Conservation (phyloP, 2,113 vertebrate species). For the Ia io region DNA sequence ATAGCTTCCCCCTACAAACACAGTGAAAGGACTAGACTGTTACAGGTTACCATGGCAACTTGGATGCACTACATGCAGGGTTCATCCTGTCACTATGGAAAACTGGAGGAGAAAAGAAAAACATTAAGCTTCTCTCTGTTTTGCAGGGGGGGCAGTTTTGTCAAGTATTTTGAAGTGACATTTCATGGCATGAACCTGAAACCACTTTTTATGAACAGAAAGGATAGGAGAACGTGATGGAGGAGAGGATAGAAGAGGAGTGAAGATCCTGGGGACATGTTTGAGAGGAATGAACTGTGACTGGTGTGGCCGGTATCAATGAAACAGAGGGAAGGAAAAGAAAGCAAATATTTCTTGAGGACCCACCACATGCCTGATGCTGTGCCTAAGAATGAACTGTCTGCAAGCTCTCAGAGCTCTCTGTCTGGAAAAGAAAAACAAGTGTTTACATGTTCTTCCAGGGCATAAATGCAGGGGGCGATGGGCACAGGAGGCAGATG, state of each 20-base stretch:
- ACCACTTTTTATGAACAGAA: slow-evolving; percentile 1
- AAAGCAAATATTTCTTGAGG: slow-evolving; percentile 14
- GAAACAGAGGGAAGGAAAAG: background rate
- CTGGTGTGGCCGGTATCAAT: background rate
- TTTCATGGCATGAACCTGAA: slow-evolving; percentile 12
- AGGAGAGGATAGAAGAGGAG: background rate
- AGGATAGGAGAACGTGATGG: background rate
- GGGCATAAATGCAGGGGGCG: background rate
- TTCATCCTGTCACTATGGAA: slow-evolving; percentile 58
- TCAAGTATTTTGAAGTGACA: slow-evolving; percentile 60
- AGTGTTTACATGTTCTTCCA: background rate
- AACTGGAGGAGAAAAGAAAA: slow-evolving; percentile 19
- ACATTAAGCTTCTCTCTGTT: slow-evolving; percentile 57
- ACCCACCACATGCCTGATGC: background rate
- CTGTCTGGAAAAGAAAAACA: background rate
- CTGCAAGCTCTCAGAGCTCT: background rate
- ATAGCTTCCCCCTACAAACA: slow-evolving; percentile 43
- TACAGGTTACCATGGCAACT: slow-evolving; percentile 82
- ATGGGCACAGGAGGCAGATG: background rate
- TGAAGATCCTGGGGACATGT: background rate
- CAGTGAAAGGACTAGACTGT: slow-evolving; percentile 48
- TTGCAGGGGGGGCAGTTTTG: background rate
- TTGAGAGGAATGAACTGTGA: background rate
- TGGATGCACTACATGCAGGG: slow-evolving; percentile 66
- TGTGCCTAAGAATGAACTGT: background rate